These are phyloP conservation scores for Hydrozoanthus gracilis DNA, from an alignment of 92 coral and sea anemone genomes.

Conservation along the genomic window DNA sequence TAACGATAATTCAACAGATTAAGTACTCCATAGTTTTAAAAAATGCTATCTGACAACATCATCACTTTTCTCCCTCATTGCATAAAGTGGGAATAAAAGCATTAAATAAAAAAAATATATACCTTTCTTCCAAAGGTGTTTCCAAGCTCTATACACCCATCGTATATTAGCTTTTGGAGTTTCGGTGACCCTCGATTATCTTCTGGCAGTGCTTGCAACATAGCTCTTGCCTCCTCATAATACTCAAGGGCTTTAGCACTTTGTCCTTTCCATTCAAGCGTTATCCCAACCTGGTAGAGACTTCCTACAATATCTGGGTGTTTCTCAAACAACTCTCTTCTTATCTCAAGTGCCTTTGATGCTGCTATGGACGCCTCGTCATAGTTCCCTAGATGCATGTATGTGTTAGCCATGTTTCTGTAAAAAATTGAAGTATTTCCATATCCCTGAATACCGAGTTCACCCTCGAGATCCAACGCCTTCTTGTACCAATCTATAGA, in stretches of 20 bases:
- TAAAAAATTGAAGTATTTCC: constrained; percentile 38
- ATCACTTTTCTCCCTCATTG: too few relatives aligned
- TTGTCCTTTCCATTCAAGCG: constrained; percentile 33
- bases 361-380: constrained; percentile 13
- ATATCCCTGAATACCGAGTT: constrained; percentile 30
- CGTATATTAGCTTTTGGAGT: neutral
- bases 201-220: constrained; percentile 14
- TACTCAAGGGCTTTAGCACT: neutral
- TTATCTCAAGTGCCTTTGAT: constrained; percentile 26
- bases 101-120: too few relatives aligned
- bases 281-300: constrained; percentile 37
- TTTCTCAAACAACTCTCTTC: neutral
- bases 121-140: neutral
- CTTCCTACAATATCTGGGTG: constrained; percentile 25
- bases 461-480: constrained; percentile 30
- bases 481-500: constrained; percentile 20
- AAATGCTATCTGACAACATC: too few relatives aligned
- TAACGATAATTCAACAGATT: too few relatives aligned
- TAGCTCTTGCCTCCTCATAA: constrained; percentile 12
- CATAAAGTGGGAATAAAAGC: neutral
- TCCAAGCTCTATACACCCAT: neutral
- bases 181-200: constrained; percentile 1
- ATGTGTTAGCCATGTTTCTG: constrained; percentile 42
- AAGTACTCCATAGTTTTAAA: too few relatives aligned
- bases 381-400: constrained; percentile 6